Conservation (phyloP, 2,113 vertebrate species). For the Apteryx owenii region DNA sequence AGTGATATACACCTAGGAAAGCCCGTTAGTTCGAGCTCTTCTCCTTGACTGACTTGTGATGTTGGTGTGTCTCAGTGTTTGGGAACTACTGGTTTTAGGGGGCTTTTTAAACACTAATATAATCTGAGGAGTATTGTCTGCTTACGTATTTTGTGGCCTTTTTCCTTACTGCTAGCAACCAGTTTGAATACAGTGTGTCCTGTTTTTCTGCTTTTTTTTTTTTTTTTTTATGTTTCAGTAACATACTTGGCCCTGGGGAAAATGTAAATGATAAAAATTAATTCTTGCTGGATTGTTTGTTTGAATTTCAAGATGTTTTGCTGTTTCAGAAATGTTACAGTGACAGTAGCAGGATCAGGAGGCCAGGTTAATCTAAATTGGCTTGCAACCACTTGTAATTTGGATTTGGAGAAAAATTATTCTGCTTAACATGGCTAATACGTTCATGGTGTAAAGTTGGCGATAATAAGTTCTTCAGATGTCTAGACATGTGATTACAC, state of each 20-base stretch:
- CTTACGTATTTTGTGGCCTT: neutral
- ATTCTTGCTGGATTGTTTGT: conserved; percentile 17
- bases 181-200: neutral
- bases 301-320: conserved; percentile 26
- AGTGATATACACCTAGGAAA: neutral
- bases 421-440: neutral
- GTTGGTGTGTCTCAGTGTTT: neutral
- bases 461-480: neutral
- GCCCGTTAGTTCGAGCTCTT: neutral
- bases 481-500: neutral
- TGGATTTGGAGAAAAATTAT: conserved; percentile 2
- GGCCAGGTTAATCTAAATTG: neutral
- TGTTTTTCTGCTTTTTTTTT: neutral
- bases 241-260: neutral
- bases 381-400: conserved; percentile 1
- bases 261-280: conserved; percentile 31
- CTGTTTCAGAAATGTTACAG: neutral
- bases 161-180: neutral
- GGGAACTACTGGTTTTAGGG: neutral
- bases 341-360: neutral
- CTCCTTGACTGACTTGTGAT: neutral
- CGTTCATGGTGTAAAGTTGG: neutral
- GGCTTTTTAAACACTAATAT: neutral
- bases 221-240: neutral
- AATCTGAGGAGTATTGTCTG: neutral